phyloP scores from a whole-genome alignment of 2,888 invertebrate genomes.

The Dexiosoma caninum region DNA sequence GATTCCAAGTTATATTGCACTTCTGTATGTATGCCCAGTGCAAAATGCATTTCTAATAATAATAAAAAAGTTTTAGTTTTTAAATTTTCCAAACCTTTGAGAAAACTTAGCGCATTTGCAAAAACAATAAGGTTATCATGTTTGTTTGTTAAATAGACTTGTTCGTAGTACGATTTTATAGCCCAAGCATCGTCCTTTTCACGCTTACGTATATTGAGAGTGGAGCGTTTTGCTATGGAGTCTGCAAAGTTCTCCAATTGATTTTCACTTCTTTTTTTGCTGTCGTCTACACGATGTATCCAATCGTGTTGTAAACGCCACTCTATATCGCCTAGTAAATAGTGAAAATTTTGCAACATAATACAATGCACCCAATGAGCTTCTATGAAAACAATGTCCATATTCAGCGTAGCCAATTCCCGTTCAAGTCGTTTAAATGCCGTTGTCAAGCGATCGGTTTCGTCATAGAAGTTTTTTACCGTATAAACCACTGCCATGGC shows the following conservation, averaged over 20 bases:
- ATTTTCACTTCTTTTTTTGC: too few species aligned
- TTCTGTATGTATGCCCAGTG: slow-evolving; percentile 73
- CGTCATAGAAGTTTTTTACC: slow-evolving; percentile 74
- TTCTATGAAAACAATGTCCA: slow-evolving; percentile 77
- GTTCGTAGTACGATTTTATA: slow-evolving; percentile 75
- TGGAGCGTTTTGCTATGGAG: slow-evolving; percentile 72
- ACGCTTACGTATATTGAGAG: slow-evolving; percentile 72
- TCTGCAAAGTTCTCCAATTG: slow-evolving; percentile 72
- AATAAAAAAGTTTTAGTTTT: slow-evolving; percentile 74
- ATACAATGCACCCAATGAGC: slow-evolving; percentile 74
- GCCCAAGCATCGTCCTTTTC: slow-evolving; percentile 76
- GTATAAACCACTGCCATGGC: slow-evolving; percentile 73
- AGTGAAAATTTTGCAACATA: slow-evolving; percentile 77
- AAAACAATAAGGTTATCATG: slow-evolving; percentile 73
- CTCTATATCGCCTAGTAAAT: slow-evolving; percentile 74
- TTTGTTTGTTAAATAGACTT: slow-evolving; percentile 71
- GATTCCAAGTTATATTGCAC: slow-evolving; percentile 71
- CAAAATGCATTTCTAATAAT: slow-evolving; percentile 74
- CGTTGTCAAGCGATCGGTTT: slow-evolving; percentile 71
- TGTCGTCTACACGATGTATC: slow-evolving; percentile 71
- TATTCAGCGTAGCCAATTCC: slow-evolving; percentile 70
- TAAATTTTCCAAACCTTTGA: slow-evolving; percentile 71
- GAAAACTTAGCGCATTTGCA: slow-evolving; percentile 70
- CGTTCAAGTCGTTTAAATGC: slow-evolving; percentile 69
- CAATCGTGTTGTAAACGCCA: slow-evolving; percentile 76